Conservation (phyloP, 1,140 invertebrate species). For the Ceratosolen solmsi region DNA sequence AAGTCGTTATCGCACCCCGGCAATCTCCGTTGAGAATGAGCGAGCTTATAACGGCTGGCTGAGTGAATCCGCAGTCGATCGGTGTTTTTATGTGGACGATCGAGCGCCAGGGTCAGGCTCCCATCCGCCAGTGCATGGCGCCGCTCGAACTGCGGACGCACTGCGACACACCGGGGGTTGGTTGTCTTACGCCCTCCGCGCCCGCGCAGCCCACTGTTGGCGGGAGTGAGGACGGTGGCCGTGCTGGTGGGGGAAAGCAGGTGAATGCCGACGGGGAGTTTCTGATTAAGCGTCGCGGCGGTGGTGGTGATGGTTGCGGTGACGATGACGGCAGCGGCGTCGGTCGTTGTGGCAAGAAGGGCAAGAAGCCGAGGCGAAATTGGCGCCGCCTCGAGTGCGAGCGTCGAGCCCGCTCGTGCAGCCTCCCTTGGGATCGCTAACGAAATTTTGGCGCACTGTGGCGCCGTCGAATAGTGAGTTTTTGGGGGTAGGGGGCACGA, state of each 20-base stretch:
- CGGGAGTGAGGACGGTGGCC: background rate
- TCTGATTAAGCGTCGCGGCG: too few relatives aligned
- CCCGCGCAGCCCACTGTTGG: slow-evolving; percentile 49
- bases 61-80: background rate
- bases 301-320: background rate
- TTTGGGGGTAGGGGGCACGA: too few relatives aligned
- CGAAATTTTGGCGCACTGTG: background rate
- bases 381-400: background rate
- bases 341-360: background rate
- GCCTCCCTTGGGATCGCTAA: background rate
- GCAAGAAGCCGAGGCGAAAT: background rate
- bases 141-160: slow-evolving; percentile 67
- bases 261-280: background rate
- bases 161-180: slow-evolving; percentile 68
- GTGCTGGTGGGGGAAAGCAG: background rate
- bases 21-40: too few relatives aligned
- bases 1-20: too few relatives aligned
- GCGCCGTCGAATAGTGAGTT: background rate
- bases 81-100: background rate
- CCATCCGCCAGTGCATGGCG: background rate
- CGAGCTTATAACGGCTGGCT: too few relatives aligned
- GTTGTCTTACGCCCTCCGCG: too few relatives aligned
- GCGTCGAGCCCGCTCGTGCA: background rate
- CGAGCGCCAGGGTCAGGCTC: slow-evolving; percentile 16
- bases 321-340: slow-evolving; percentile 51